These are phyloP conservation scores for Acridotheres tristis DNA, from an alignment of 2,797 vertebrate species.

Conservation along the genomic window DNA sequence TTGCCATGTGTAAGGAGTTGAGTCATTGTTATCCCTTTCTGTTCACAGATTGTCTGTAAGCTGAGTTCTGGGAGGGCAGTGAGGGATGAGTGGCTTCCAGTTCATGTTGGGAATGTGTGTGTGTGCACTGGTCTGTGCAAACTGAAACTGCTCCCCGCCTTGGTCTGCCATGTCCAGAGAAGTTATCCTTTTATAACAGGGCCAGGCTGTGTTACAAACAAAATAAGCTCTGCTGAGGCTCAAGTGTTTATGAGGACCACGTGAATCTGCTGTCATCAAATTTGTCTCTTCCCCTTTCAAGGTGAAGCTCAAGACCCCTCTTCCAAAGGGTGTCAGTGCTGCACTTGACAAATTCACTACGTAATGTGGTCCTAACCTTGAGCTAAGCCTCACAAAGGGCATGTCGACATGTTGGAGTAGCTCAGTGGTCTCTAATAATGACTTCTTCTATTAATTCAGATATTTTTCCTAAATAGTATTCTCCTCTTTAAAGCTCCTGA, in stretches of 20 bases:
- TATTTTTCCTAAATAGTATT: background rate
- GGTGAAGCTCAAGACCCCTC: background rate
- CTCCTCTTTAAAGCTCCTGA: background rate
- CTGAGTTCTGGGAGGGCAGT: background rate
- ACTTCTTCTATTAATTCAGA: background rate
- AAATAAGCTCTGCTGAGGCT: background rate
- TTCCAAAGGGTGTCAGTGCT: background rate
- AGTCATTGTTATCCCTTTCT: background rate
- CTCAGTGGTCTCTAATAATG: background rate
- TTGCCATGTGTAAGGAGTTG: background rate
- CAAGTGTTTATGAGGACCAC: background rate
- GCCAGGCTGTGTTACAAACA: background rate
- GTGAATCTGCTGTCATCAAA: background rate
- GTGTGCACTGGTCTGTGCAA: background rate
- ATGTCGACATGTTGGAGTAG: background rate
- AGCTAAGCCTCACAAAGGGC: background rate
- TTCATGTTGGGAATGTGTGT: rapidly evolving
- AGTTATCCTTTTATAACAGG: background rate
- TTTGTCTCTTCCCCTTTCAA: background rate
- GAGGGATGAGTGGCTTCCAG: background rate
- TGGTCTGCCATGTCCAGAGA: background rate
- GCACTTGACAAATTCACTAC: background rate
- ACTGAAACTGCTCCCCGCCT: background rate
- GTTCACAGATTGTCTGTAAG: background rate
- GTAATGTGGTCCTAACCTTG: background rate